Evolutionary conservation across 2,888 invertebrate genomes (phyloP).

Genomic region (Catocala nupta): DNA sequence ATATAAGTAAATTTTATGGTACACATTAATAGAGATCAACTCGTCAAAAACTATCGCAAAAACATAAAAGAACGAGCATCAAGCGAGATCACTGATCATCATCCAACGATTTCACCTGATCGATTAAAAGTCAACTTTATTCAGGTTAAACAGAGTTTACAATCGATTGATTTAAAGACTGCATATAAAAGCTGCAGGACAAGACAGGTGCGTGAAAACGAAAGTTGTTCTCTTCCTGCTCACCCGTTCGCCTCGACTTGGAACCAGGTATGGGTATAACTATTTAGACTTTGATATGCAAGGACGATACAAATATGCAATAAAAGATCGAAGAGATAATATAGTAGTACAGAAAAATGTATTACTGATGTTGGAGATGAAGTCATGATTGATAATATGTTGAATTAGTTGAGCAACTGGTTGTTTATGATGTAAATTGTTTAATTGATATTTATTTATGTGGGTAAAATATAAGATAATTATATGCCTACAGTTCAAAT

Average conservation of each 20-base stretch:
- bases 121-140: conserved; percentile 32
- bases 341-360: conserved; percentile 26
- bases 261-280: conserved; percentile 61
- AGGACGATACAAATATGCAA: conserved; percentile 52
- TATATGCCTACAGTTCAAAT: too few relatives aligned
- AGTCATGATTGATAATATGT: conserved; percentile 12
- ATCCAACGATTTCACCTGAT: conserved; percentile 19
- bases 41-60: conserved; percentile 26
- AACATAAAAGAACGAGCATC: conserved; percentile 44
- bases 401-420: conserved; percentile 7
- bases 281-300: conserved; percentile 61
- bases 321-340: conserved; percentile 48
- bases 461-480: too few relatives aligned
- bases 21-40: background rate
- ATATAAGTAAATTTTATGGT: too few relatives aligned
- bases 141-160: conserved; percentile 50
- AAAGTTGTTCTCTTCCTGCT: conserved; percentile 87
- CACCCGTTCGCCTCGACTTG: conserved; percentile 77
- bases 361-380: conserved; percentile 17
- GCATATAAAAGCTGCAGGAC: conserved; percentile 73
- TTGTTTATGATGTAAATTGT: background rate
- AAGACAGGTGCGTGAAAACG: conserved; percentile 86
- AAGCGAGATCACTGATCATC: conserved; percentile 46
- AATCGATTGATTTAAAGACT: conserved; percentile 53
- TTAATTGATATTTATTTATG: too few relatives aligned